Evolutionary conservation across 2,888 invertebrate species (phyloP), one percentile per base, ranked within the genome.

Genomic region (Craniophora ligustri): DNA sequence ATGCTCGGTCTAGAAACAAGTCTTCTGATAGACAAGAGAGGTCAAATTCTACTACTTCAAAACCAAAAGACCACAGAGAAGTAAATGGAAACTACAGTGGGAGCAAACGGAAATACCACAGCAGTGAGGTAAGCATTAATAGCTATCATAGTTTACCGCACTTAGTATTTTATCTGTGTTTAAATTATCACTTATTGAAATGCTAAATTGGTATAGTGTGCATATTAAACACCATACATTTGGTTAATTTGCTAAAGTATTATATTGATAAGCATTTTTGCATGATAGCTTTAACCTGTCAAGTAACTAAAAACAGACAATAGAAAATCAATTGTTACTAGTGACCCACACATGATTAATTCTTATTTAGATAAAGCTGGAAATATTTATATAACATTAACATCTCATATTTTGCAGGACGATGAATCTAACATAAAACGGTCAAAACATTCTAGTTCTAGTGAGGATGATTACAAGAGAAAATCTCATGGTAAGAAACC

Each of bases 61-160:
- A 63, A 51, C n/a, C 59, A 31, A 72, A 75, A 71, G 72, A 78
- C 36, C 65, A 81, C 26, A 62, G 70, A 46, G 81, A 85, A 61
- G 67, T 79, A 15, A 92, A 92, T 81, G 92, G 92, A 10, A 79
- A 86, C 59, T 72, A 85, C 61, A 86, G 85, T 67, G 81, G 85
- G 15, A 75, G 60, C 53, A 92, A 91, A 71, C 82, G 89, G 63
- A 88, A 85, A 79, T 79, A 88, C 72, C 82, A 87, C 19, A 91
- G 88, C 63, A 91, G 89, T 82, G 92, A 92, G 89, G 92, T 93
- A 48, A 74, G 83, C 79, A 42, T 19, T 36, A 7, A 46, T 41
- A 32, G 8, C 14, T 11, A 28, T 40, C 2, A 26, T 26, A 32
- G n/a, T n/a, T 34, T n/a, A 1, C 16, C 2, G 3, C 30, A 7